Conservation (phyloP, 2,113 vertebrate species). For the Pionites leucogaster region DNA sequence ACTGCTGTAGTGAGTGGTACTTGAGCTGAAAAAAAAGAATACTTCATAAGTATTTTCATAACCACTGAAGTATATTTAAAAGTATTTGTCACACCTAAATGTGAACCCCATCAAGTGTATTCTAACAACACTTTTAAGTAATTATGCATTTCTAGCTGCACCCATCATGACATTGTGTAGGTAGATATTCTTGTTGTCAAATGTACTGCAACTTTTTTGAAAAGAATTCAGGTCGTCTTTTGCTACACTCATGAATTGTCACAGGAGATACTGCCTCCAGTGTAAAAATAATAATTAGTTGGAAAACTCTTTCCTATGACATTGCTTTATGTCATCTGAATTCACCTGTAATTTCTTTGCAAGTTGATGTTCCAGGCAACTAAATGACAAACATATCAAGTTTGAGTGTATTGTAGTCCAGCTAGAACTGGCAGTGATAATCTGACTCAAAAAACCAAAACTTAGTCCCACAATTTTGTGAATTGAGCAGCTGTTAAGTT, state of each 20-base stretch:
- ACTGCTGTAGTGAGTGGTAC: neutral
- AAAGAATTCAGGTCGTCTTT: neutral
- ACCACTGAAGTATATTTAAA: neutral
- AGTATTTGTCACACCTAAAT: neutral
- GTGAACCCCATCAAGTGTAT: neutral
- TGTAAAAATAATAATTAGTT: slow-evolving; percentile 29
- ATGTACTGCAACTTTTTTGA: neutral
- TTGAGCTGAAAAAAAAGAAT: neutral
- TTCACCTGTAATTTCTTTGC: slow-evolving; percentile 28
- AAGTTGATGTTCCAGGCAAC: neutral
- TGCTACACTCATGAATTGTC: neutral
- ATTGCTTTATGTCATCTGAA: neutral
- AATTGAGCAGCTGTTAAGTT: neutral
- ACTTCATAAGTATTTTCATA: neutral
- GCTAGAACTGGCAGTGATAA: neutral
- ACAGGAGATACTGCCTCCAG: neutral
- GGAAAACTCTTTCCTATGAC: neutral
- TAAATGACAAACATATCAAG: neutral
- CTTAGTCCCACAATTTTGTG: neutral
- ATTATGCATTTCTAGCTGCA: slow-evolving; percentile 15
- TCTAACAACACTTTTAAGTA: neutral
- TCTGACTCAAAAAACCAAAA: neutral
- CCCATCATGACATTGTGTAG: neutral
- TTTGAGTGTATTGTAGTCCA: neutral
- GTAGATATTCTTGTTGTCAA: slow-evolving; percentile 14